phyloP scores from a whole-genome alignment of 2,797 vertebrate genomes.

The Valencia hispanica region DNA sequence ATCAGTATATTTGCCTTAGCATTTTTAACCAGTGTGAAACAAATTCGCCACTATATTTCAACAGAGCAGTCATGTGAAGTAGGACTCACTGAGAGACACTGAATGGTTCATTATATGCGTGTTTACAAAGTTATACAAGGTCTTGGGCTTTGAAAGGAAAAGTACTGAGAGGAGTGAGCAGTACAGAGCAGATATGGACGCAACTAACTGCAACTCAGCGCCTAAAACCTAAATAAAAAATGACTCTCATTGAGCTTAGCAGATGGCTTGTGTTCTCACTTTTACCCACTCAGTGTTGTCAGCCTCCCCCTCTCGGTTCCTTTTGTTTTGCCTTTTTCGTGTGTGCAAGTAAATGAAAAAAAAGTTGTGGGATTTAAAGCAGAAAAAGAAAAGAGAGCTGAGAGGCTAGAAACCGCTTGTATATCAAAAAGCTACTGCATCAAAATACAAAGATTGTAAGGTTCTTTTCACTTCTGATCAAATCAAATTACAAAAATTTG shows the following conservation, averaged over 20 bases:
- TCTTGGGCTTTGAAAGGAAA: constrained; percentile 54
- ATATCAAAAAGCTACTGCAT: not conserved
- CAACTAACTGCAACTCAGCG: constrained; percentile 25
- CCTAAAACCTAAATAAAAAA: constrained; percentile 35
- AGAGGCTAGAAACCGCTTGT: constrained; percentile 7
- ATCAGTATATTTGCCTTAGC: constrained; percentile 65
- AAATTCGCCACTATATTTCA: constrained; percentile 58
- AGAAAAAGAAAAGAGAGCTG: constrained; percentile 8
- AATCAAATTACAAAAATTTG: not conserved
- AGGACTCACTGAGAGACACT: constrained; percentile 44
- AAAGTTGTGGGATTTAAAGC: constrained; percentile 30
- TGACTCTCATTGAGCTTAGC: constrained; percentile 27
- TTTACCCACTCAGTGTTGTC: constrained; percentile 56
- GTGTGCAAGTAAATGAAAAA: constrained; percentile 5
- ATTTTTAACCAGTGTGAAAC: constrained; percentile 65
- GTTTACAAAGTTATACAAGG: constrained; percentile 51
- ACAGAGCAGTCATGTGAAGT: constrained; percentile 48
- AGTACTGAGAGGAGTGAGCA: constrained; percentile 47
- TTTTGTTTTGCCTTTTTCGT: constrained; percentile 47
- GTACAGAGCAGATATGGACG: constrained; percentile 18
- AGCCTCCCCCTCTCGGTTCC: constrained; percentile 23
- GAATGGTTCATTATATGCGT: constrained; percentile 49
- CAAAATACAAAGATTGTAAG: not conserved
- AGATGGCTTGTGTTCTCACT: constrained; percentile 64
- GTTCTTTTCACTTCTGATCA: not conserved